Conservation (phyloP, 1,140 invertebrate species). For the Maniola jurtina region DNA sequence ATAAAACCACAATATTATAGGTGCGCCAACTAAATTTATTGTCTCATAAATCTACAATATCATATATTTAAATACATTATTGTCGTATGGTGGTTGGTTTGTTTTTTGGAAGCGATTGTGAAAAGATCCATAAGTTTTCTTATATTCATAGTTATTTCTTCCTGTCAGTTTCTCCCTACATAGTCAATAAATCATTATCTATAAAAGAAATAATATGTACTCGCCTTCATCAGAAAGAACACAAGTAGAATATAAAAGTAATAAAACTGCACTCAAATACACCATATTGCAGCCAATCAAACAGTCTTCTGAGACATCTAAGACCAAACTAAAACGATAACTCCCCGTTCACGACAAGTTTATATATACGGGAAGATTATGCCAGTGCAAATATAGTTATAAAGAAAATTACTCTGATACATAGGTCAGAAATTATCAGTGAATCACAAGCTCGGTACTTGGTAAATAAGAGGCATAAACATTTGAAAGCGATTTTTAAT, state of each 20-base stretch:
- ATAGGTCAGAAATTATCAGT: conserved; percentile 29
- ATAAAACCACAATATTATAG: too few relatives aligned
- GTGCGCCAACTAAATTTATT: too few relatives aligned
- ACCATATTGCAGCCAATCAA: conserved; percentile 21
- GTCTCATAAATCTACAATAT: too few relatives aligned
- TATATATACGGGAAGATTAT: conserved; percentile 26
- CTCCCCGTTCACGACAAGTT: conserved; percentile 15
- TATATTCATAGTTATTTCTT: too few relatives aligned
- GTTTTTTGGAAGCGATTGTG: too few relatives aligned
- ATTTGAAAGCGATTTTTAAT: conserved; percentile 13
- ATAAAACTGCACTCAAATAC: conserved; percentile 18
- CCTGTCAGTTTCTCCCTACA: too few relatives aligned
- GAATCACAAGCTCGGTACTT: conserved; percentile 12
- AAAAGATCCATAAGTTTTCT: too few relatives aligned
- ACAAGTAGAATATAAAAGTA: conserved; percentile 18
- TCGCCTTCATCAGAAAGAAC: conserved; percentile 24
- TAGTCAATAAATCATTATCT: not conserved
- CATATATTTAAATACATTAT: too few relatives aligned
- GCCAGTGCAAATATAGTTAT: conserved; percentile 31
- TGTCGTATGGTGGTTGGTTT: too few relatives aligned
- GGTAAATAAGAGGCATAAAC: conserved; percentile 14
- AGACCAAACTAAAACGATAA: conserved; percentile 18
- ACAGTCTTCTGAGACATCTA: conserved; percentile 10
- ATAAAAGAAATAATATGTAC: conserved; percentile 13
- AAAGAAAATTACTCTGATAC: conserved; percentile 28